Conservation (phyloP, 2,888 invertebrate species). For the Gisinianus flammeolus region DNA sequence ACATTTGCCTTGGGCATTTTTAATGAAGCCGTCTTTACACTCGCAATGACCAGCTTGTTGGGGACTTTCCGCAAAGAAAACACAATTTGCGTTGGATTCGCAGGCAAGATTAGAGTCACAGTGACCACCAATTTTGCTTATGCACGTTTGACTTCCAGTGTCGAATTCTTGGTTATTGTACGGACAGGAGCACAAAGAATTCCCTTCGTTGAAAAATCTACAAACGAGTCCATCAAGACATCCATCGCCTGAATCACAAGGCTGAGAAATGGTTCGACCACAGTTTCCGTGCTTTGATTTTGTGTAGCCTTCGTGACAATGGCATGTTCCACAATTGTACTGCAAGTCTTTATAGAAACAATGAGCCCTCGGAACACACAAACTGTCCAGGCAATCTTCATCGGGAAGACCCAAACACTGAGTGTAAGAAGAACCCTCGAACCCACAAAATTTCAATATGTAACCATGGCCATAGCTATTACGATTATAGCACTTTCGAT, state of each 20-base stretch:
- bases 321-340: background rate
- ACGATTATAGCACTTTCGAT: background rate
- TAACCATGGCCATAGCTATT: background rate
- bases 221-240: constrained; percentile 14
- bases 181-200: background rate
- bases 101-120: background rate
- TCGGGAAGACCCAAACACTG: background rate
- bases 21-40: background rate
- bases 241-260: background rate
- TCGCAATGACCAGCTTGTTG: background rate
- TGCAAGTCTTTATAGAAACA: background rate
- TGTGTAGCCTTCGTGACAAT: background rate
- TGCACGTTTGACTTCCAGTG: background rate
- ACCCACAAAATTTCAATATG: background rate
- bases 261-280: no score
- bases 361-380: background rate
- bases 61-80: background rate
- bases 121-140: background rate
- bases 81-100: background rate
- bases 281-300: background rate
- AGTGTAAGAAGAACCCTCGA: background rate
- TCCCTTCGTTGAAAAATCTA: no score
- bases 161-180: background rate
- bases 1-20: background rate
- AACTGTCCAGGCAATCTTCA: background rate